These are phyloP conservation scores for Cyprinodon variegatus DNA, from an alignment of 2,113 vertebrate species.

Conservation along the genomic window DNA sequence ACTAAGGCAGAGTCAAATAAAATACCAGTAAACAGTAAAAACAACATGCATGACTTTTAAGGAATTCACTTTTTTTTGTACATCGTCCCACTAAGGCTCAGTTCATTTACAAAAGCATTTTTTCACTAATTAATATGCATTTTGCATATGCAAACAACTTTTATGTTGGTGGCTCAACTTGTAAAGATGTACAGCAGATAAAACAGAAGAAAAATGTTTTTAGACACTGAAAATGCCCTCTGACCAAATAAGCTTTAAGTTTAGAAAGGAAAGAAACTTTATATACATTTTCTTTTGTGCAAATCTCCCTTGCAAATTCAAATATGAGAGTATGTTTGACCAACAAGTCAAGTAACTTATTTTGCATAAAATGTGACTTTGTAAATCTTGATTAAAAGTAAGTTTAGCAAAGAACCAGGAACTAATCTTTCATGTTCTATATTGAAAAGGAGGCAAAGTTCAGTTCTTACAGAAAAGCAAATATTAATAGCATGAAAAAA, in stretches of 20 bases:
- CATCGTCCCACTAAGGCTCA: background rate
- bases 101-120: background rate
- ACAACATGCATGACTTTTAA: background rate
- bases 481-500: too few species aligned
- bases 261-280: background rate
- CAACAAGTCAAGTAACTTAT: too few species aligned
- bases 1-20: background rate
- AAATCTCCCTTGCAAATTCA: background rate
- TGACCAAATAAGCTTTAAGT: background rate
- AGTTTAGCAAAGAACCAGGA: background rate
- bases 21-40: background rate
- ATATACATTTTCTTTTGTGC: background rate
- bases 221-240: background rate
- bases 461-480: too few species aligned
- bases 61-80: background rate
- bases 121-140: background rate
- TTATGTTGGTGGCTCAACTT: background rate
- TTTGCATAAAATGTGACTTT: too few species aligned
- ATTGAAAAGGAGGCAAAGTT: too few species aligned
- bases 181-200: background rate
- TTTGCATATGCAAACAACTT: background rate
- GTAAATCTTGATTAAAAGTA: too few species aligned
- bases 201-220: background rate
- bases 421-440: too few species aligned
- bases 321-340: background rate